Conservation (phyloP, 1,140 invertebrate genomes). For the Lineus longissimus region DNA sequence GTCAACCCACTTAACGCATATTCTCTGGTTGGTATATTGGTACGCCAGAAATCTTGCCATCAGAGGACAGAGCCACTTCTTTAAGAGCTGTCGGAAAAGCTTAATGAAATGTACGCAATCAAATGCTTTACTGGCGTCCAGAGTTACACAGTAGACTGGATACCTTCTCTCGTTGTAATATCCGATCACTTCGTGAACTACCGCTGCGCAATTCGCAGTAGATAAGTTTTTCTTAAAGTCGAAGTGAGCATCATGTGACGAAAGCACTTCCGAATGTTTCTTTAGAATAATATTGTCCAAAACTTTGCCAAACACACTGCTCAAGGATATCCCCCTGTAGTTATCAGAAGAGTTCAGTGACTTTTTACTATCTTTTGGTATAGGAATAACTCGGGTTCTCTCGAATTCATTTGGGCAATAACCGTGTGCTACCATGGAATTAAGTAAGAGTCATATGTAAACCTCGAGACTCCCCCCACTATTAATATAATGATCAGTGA, state of each 20-base stretch:
- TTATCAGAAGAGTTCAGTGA: no score
- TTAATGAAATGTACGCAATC: neutral
- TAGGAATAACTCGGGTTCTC: no score
- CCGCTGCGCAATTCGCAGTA: neutral
- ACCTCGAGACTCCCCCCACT: no score
- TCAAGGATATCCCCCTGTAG: no score
- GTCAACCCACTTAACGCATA: neutral
- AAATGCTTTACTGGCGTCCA: conserved; percentile 3
- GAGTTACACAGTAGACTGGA: neutral
- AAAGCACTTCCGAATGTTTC: no score
- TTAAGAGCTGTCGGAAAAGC: neutral
- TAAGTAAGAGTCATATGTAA: no score
- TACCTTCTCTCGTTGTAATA: neutral
- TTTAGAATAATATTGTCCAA: no score
- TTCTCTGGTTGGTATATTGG: neutral
- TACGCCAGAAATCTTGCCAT: neutral
- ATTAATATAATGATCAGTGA: no score
- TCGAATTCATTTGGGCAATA: no score
- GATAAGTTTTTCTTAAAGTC: neutral
- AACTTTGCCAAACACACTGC: no score
- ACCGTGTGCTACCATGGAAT: no score
- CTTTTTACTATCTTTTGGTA: no score
- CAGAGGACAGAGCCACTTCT: neutral
- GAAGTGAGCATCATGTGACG: neutral
- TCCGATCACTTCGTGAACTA: neutral